Percentiles rank a stretch among this genome's conserved stretches.
Evolutionary conservation across 2,888 invertebrate genomes (phyloP).

Genomic region (Morpho achilles): DNA sequence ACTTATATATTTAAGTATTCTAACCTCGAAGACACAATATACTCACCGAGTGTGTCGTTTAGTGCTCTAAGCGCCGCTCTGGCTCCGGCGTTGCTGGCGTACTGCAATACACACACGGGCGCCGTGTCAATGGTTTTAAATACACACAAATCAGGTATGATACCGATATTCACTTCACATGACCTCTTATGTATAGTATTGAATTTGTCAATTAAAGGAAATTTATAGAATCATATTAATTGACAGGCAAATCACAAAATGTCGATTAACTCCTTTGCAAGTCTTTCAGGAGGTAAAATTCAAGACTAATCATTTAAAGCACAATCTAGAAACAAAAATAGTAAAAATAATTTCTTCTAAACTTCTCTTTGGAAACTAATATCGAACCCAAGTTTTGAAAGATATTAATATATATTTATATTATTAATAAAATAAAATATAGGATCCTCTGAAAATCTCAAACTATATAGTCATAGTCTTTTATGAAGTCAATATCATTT

Average conservation of each 20-base stretch:
- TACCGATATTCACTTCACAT: slow-evolving; percentile 23
- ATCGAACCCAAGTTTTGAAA: too few species aligned
- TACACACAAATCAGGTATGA: slow-evolving; percentile 36
- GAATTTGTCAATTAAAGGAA: not conserved
- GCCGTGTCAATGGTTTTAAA: slow-evolving; percentile 52
- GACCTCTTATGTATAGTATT: not conserved
- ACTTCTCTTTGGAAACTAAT: too few species aligned
- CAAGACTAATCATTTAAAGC: too few species aligned
- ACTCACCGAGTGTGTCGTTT: slow-evolving; percentile 64
- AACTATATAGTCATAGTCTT: not conserved
- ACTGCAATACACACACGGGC: slow-evolving; percentile 84
- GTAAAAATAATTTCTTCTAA: too few species aligned
- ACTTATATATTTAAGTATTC: too few species aligned
- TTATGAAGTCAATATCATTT: not conserved
- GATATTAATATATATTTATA: too few species aligned
- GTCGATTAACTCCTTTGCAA: too few species aligned
- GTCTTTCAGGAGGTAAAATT: too few species aligned
- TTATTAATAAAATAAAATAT: too few species aligned
- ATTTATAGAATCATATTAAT: not conserved
- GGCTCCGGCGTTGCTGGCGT: slow-evolving; percentile 94
- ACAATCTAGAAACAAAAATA: too few species aligned
- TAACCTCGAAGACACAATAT: not conserved
- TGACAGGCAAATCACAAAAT: not conserved
- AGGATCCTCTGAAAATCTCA: too few species aligned
- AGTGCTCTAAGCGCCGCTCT: slow-evolving; percentile 87